A percentile compares a stretch with the other conserved stretches of the same genome.
These are phyloP conservation scores for Argentina silus DNA, from an alignment of 2,797 vertebrate species.

Conservation along the genomic window DNA sequence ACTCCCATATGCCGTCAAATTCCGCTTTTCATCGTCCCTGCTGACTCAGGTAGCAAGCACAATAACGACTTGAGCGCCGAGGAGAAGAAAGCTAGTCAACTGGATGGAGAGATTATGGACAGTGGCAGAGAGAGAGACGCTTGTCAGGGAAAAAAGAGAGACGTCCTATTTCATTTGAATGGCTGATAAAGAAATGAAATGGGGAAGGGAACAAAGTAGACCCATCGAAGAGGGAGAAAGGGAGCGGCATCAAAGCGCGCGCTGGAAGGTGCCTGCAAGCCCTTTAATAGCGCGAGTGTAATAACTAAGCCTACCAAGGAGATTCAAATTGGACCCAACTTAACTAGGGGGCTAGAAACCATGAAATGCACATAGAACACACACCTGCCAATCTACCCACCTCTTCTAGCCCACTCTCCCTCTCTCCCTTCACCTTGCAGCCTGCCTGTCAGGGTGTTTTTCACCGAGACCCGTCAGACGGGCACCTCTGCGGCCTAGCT, in stretches of 20 bases:
- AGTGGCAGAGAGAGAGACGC: slow-evolving; percentile 18
- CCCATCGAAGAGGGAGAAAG: slow-evolving; percentile 38
- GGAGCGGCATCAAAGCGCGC: slow-evolving; percentile 42
- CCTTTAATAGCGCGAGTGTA: slow-evolving; percentile 71
- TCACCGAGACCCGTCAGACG: slow-evolving; percentile 13
- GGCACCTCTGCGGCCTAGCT: slow-evolving; percentile 63
- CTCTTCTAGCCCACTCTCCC: slow-evolving; percentile 41
- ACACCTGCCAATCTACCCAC: slow-evolving; percentile 65
- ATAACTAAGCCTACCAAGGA: slow-evolving; percentile 72
- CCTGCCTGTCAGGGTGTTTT: slow-evolving; percentile 25
- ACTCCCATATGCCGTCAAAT: slow-evolving; percentile 53
- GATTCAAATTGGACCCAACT: slow-evolving; percentile 63
- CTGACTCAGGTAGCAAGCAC: slow-evolving; percentile 78
- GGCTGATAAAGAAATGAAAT: slow-evolving; percentile 68
- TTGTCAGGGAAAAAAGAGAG: slow-evolving; percentile 28
- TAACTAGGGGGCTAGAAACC: slow-evolving; percentile 56
- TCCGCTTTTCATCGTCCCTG: slow-evolving; percentile 70
- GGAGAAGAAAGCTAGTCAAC: slow-evolving; percentile 65
- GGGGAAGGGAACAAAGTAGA: slow-evolving; percentile 62
- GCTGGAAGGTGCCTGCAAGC: slow-evolving; percentile 62
- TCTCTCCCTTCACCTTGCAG: not conserved
- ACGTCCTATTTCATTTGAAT: slow-evolving; percentile 61
- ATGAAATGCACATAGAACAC: slow-evolving; percentile 67
- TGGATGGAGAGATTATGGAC: slow-evolving; percentile 64
- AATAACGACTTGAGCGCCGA: slow-evolving; percentile 63